A percentile compares a stretch with the other conserved stretches of the same genome.
phyloP scores from a whole-genome alignment of 2,797 vertebrate genomes.

The Hippopotamyrus pictus region DNA sequence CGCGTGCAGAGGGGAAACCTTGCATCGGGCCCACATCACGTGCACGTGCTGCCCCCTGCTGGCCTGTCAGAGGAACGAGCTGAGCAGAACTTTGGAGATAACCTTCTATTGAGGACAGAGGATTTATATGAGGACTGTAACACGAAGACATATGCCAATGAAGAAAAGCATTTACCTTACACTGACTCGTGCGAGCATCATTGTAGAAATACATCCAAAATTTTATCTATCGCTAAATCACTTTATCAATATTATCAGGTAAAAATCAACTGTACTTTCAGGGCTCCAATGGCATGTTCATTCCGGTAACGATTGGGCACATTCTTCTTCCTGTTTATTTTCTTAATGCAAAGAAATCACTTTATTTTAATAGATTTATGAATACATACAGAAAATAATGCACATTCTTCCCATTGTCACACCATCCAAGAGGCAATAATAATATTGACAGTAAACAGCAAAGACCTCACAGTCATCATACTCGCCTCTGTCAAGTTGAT shows the following conservation, averaged over 20 bases:
- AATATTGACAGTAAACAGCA: background rate
- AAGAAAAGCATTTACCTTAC: background rate
- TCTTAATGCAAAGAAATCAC: background rate
- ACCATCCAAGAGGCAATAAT: background rate
- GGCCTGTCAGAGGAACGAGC: constrained; percentile 24
- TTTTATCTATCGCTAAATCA: background rate
- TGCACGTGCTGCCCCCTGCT: constrained; percentile 50
- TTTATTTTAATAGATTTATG: background rate
- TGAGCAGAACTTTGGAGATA: background rate
- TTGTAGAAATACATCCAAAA: background rate
- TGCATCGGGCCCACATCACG: background rate
- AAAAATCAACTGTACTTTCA: background rate
- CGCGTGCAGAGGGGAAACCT: background rate
- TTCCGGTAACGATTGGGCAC: background rate
- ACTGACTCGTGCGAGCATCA: background rate
- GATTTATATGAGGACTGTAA: background rate
- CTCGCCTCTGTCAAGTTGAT: background rate
- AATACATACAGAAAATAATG: background rate
- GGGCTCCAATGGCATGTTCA: background rate
- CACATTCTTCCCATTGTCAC: background rate
- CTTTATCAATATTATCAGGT: background rate
- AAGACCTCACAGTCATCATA: background rate
- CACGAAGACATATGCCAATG: background rate
- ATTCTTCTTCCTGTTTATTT: background rate
- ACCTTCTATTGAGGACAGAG: background rate